A percentile compares a stretch with the other conserved stretches of the same genome.
These are phyloP conservation scores for Drosophila trichaetosa DNA, from an alignment of 2,888 invertebrate genomes.

Conservation along the genomic window DNA sequence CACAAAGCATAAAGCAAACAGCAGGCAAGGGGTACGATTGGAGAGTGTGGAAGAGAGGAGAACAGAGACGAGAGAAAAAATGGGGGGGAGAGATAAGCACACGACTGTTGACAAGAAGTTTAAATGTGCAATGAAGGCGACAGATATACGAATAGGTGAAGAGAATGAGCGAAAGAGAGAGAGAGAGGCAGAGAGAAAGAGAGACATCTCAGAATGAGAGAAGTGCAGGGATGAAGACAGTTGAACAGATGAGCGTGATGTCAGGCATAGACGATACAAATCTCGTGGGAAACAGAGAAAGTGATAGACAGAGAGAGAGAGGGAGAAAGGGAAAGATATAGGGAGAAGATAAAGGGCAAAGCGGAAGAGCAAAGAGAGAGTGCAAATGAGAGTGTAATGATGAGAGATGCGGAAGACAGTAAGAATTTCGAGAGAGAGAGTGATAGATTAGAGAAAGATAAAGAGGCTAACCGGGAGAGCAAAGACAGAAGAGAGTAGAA, in stretches of 20 bases:
- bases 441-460: conserved; percentile 1
- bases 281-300: neutral
- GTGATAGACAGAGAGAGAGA: neutral
- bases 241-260: neutral
- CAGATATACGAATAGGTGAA: conserved; percentile 8
- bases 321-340: conserved; percentile 6
- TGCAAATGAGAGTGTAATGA: neutral
- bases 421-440: neutral
- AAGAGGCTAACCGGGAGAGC: neutral
- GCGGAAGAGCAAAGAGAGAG: neutral
- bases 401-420: neutral
- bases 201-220: conserved; percentile 9
- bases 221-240: conserved; percentile 4
- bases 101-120: conserved; percentile 22
- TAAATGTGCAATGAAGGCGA: conserved; percentile 6
- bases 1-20: conserved; percentile 48
- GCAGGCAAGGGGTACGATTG: conserved; percentile 26
- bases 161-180: conserved; percentile 2
- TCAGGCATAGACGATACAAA: neutral
- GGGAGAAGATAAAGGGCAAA: neutral
- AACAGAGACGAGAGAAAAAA: conserved; percentile 25
- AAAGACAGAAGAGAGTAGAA: neutral
- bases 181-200: neutral
- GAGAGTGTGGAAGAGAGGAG: conserved; percentile 21
- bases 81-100: conserved; percentile 10